phyloP scores from a whole-genome alignment of 2,888 invertebrate species.

The Drosophila mimica region DNA sequence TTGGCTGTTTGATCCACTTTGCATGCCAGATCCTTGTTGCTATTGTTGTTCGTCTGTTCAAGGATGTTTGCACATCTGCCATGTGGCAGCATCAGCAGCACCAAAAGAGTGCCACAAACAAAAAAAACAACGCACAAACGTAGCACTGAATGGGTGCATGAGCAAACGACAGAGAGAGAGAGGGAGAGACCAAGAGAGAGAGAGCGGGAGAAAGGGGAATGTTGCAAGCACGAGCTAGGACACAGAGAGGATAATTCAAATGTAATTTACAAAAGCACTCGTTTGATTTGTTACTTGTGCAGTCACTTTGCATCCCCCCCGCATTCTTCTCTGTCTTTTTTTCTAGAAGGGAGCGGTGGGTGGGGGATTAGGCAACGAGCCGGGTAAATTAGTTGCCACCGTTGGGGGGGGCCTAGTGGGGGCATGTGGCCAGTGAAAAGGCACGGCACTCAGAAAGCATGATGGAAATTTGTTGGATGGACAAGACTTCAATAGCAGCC shows the following conservation, averaged over 20 bases:
- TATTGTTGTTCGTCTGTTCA: constrained; percentile 51
- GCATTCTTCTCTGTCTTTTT: constrained; percentile 4
- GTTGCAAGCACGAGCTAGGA: constrained; percentile 4
- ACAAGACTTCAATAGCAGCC: neutral
- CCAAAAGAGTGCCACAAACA: constrained; percentile 22
- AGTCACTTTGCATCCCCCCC: constrained; percentile 17
- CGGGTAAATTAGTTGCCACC: constrained; percentile 63
- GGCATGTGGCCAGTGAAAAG: constrained; percentile 22
- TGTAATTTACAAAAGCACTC: constrained; percentile 81
- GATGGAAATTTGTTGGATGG: constrained; percentile 9
- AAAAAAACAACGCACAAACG: constrained; percentile 24
- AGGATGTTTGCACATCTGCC: constrained; percentile 71
- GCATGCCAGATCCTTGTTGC: constrained; percentile 44
- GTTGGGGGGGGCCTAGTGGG: neutral
- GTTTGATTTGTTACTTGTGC: constrained; percentile 77
- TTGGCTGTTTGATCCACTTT: constrained; percentile 79
- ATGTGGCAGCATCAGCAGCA: constrained; percentile 46
- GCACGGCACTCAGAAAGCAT: constrained; percentile 38
- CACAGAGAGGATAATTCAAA: constrained; percentile 72
- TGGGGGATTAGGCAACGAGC: constrained; percentile 5
- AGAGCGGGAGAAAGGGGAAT: neutral
- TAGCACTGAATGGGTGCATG: constrained; percentile 58
- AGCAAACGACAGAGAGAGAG: constrained; percentile 11
- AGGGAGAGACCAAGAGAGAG: neutral
- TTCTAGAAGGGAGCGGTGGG: neutral